phyloP scores from a whole-genome alignment of 2,888 invertebrate genomes.

The Branchipolynoe longqiensis region DNA sequence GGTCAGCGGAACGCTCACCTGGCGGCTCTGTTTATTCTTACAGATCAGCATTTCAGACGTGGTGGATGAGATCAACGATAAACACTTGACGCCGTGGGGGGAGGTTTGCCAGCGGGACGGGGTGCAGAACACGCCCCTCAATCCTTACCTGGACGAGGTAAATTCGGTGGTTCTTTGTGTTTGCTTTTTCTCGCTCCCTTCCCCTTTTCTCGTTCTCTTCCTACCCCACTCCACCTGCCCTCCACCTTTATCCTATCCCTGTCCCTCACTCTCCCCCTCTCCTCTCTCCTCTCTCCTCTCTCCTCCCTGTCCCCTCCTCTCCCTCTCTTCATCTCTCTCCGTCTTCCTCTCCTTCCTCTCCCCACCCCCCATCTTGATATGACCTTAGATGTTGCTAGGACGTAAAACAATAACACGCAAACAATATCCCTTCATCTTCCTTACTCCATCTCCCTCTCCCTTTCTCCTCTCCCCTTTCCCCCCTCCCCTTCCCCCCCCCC shows the following conservation, averaged over 20 bases:
- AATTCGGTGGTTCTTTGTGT: neutral
- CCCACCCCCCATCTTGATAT: no score
- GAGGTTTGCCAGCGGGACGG: slow-evolving; percentile 89
- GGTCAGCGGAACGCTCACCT: no score
- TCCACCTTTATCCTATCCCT: neutral
- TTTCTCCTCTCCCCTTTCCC: no score
- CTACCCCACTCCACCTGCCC: no score
- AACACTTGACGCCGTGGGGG: slow-evolving; percentile 95
- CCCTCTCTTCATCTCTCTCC: no score
- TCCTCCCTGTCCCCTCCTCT: no score
- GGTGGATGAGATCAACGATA: slow-evolving; percentile 95
- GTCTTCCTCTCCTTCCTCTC: no score
- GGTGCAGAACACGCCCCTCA: slow-evolving; percentile 92
- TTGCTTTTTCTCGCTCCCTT: neutral
- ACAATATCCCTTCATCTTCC: no score
- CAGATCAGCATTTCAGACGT: slow-evolving; percentile 90
- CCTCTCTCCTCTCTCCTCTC: neutral
- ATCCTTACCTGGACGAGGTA: slow-evolving; percentile 91
- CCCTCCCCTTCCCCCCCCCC: no score
- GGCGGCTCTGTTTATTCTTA: slow-evolving; percentile 63
- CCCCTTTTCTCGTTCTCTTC: neutral
- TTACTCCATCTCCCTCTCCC: no score
- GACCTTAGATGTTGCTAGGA: no score
- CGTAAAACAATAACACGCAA: no score
- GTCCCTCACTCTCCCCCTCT: neutral